Conservation (phyloP, 2,113 vertebrate genomes). For the Sylvia atricapilla region DNA sequence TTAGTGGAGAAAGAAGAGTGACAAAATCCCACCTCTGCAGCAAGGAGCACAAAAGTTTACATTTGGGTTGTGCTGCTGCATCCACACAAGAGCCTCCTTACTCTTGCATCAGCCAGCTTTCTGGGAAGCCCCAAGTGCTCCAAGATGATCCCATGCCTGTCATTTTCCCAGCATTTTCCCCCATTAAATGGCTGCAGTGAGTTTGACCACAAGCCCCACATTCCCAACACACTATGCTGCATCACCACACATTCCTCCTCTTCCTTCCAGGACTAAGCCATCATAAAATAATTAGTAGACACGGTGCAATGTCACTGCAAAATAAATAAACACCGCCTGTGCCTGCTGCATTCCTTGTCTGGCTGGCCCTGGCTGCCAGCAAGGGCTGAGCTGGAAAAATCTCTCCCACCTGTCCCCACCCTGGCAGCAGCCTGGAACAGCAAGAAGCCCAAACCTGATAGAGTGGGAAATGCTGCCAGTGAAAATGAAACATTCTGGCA, state of each 20-base stretch:
- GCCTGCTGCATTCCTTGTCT: not conserved
- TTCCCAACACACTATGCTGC: not conserved
- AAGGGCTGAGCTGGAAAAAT: not conserved
- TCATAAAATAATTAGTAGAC: not conserved
- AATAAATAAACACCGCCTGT: not conserved
- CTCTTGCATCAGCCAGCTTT: not conserved
- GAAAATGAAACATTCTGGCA: not conserved
- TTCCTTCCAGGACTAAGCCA: not conserved
- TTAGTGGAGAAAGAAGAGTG: not conserved
- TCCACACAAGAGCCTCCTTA: not conserved
- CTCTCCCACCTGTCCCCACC: slow-evolving; percentile 30
- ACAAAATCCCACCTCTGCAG: not conserved
- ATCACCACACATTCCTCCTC: not conserved
- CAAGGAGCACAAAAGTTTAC: not conserved
- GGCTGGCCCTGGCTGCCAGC: not conserved
- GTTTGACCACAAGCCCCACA: not conserved
- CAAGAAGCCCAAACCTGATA: not conserved
- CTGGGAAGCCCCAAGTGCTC: not conserved
- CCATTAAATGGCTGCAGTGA: not conserved
- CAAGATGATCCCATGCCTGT: not conserved
- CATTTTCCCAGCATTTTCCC: not conserved
- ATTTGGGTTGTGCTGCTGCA: not conserved
- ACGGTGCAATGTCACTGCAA: not conserved
- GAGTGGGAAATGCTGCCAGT: not conserved
- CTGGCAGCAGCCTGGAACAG: slow-evolving; percentile 30